Evolutionary conservation across 2,113 vertebrate species (phyloP).

Genomic region (Glaucidium brasilianum): DNA sequence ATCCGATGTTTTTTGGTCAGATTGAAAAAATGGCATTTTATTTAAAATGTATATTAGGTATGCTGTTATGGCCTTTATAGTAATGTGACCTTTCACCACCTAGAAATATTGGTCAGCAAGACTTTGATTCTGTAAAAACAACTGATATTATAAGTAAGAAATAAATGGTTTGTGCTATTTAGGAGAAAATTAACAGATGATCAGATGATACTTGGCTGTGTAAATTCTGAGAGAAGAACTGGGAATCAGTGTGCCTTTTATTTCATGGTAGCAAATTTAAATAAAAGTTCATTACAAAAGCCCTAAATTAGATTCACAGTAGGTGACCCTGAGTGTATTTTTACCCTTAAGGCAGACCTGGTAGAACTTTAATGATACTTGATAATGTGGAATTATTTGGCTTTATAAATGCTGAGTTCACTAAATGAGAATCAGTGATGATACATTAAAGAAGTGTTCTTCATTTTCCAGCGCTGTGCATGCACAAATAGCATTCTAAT

Average conservation of each 20-base stretch:
- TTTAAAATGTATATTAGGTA: background rate
- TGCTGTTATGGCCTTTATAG: background rate
- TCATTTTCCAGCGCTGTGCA: background rate
- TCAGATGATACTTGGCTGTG: background rate
- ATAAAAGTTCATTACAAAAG: background rate
- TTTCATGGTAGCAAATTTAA: background rate
- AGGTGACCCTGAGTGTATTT: background rate
- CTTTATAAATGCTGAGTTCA: slow-evolving; percentile 1
- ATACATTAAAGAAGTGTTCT: background rate
- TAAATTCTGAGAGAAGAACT: background rate
- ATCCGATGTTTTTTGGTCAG: background rate
- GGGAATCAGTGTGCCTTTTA: background rate
- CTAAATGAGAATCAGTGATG: background rate
- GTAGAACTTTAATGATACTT: background rate
- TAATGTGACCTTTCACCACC: background rate
- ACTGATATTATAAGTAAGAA: background rate
- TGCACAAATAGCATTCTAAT: background rate
- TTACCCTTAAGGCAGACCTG: background rate
- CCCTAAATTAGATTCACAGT: background rate
- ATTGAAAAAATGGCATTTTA: background rate
- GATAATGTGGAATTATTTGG: background rate
- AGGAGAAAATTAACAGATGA: background rate
- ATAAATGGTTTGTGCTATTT: background rate
- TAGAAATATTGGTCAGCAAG: background rate
- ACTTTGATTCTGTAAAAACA: background rate